A percentile compares a stretch with the other conserved stretches of the same genome.
These are phyloP conservation scores for Baryphthengus martii DNA, from an alignment of 2,113 vertebrate genomes.

Conservation along the genomic window DNA sequence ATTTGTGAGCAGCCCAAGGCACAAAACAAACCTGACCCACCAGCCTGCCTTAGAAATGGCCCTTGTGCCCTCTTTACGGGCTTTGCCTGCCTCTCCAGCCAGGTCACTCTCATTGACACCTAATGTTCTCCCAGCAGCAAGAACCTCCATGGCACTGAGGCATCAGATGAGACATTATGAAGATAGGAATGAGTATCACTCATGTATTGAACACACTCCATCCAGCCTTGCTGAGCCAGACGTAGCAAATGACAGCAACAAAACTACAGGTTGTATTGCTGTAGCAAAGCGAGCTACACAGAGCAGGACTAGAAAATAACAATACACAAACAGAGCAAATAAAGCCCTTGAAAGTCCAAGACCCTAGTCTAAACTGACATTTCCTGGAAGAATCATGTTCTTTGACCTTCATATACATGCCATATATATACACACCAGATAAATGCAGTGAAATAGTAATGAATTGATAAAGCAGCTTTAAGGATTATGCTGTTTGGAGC, in stretches of 20 bases:
- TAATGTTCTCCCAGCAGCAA: not conserved
- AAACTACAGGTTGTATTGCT: not conserved
- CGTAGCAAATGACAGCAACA: not conserved
- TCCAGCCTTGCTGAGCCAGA: not conserved
- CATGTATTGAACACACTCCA: fast-evolving
- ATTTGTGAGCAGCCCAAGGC: not conserved
- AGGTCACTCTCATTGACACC: not conserved
- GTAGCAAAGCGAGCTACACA: not conserved
- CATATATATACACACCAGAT: not conserved
- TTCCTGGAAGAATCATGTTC: not conserved
- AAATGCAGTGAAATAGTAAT: not conserved
- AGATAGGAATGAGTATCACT: not conserved
- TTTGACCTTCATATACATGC: not conserved
- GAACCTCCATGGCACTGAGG: not conserved
- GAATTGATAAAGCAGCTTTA: not conserved
- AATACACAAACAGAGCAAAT: not conserved
- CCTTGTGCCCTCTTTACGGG: not conserved
- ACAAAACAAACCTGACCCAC: not conserved
- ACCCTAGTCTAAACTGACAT: not conserved
- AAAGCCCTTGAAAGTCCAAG: not conserved
- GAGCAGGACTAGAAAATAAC: not conserved
- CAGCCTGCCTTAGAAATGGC: not conserved
- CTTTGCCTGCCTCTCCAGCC: not conserved
- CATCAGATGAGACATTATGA: not conserved
- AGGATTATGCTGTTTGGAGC: not conserved